phyloP scores from a whole-genome alignment of 92 coral and sea anemone species.

The Pocillopora grandis region DNA sequence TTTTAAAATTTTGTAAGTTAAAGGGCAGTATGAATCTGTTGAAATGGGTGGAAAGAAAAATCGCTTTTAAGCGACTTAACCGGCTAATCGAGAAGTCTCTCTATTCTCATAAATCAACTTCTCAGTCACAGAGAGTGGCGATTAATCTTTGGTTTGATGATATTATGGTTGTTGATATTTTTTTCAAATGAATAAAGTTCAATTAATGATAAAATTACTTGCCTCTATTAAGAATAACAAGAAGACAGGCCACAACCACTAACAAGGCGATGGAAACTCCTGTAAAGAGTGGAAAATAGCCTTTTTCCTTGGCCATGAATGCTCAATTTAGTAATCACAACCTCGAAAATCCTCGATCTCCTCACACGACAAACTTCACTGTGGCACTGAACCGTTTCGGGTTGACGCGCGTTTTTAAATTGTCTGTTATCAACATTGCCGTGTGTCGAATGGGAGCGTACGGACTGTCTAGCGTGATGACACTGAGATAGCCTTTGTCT shows the following conservation, averaged over 20 bases:
- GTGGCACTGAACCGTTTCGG: neutral
- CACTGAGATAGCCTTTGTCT: conserved; percentile 27
- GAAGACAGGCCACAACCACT: conserved; percentile 2
- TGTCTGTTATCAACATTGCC: neutral
- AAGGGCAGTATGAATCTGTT: too few species aligned
- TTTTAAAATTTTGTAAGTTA: too few species aligned
- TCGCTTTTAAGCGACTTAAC: too few species aligned
- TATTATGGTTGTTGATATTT: neutral
- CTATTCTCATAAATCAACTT: too few species aligned
- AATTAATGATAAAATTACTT: neutral
- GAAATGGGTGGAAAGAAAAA: too few species aligned
- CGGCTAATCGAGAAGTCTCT: too few species aligned
- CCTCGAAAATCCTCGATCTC: neutral
- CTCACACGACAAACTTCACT: neutral
- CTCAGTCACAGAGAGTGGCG: too few species aligned
- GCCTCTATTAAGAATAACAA: conserved; percentile 18
- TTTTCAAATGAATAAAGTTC: neutral
- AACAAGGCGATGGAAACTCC: conserved; percentile 20
- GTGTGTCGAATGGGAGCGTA: conserved; percentile 3
- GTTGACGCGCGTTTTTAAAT: neutral
- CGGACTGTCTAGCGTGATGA: conserved; percentile 23
- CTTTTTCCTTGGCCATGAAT: conserved; percentile 3
- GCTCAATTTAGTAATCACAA: neutral
- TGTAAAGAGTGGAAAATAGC: conserved; percentile 4
- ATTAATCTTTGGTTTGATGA: neutral